Conservation (phyloP, 2,888 invertebrate species). For the Crioceris asparagi region DNA sequence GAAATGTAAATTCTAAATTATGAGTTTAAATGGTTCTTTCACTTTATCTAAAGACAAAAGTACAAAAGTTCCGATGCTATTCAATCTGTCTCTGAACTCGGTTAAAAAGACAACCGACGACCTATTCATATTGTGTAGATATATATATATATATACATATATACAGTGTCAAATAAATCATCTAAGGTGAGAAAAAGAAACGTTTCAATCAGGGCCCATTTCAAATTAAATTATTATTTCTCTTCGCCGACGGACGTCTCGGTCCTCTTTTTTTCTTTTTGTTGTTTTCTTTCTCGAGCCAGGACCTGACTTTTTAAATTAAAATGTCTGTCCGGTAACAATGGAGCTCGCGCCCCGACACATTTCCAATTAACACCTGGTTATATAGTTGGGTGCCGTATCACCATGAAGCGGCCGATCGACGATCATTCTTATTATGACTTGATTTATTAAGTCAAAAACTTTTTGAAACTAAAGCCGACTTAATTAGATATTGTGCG, state of each 20-base stretch:
- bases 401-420: conserved; percentile 10
- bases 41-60: too few species aligned
- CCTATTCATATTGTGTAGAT: too few species aligned
- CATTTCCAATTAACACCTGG: conserved; percentile 37
- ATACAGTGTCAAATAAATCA: conserved; percentile 28
- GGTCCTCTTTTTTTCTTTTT: conserved; percentile 17
- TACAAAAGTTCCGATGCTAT: too few species aligned
- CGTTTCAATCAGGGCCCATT: conserved; percentile 32
- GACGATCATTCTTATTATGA: too few species aligned
- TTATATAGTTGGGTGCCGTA: conserved; percentile 13
- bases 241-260: conserved; percentile 11
- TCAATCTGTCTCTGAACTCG: too few species aligned
- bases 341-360: conserved; percentile 32
- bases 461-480: too few species aligned
- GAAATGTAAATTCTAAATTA: too few species aligned
- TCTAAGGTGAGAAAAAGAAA: conserved; percentile 30
- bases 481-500: too few species aligned
- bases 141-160: too few species aligned
- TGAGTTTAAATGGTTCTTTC: too few species aligned
- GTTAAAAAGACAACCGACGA: too few species aligned
- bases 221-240: conserved; percentile 34
- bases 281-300: conserved; percentile 20
- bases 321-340: conserved; percentile 33
- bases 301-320: conserved; percentile 31
- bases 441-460: too few species aligned